phyloP scores from a whole-genome alignment of 2,888 invertebrate species.

The Mechanitis messenoides region DNA sequence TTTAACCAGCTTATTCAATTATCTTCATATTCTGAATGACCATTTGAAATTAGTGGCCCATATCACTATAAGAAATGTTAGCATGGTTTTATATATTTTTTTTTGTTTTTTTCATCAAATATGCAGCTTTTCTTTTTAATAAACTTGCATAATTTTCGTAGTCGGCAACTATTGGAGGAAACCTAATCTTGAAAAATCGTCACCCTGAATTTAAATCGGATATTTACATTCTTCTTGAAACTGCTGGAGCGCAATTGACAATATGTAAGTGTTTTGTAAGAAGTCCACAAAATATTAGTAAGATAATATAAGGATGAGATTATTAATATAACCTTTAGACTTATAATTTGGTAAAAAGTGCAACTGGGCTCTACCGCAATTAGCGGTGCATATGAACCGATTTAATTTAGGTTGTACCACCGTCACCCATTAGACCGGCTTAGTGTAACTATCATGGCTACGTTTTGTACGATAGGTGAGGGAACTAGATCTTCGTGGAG shows the following conservation, averaged over 20 bases:
- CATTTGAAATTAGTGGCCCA: constrained; percentile 84
- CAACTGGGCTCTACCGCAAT: too few species aligned
- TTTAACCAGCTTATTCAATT: constrained; percentile 67
- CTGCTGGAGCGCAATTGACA: constrained; percentile 69
- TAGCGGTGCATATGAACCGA: too few species aligned
- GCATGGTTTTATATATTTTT: constrained; percentile 32
- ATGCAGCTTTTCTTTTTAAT: not conserved
- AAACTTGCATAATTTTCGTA: constrained; percentile 36
- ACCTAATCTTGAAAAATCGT: constrained; percentile 79
- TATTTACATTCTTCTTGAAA: constrained; percentile 77
- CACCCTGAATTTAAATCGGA: constrained; percentile 80
- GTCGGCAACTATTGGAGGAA: constrained; percentile 80
- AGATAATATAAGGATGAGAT: too few species aligned
- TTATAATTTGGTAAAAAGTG: too few species aligned
- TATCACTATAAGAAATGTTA: constrained; percentile 84
- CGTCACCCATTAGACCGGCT: too few species aligned
- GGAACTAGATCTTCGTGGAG: too few species aligned
- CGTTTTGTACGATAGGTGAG: too few species aligned
- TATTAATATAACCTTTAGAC: too few species aligned
- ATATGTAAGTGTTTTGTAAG: constrained; percentile 56
- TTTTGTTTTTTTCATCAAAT: not conserved
- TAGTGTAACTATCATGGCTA: too few species aligned
- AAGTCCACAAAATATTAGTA: not conserved
- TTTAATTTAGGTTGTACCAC: too few species aligned
- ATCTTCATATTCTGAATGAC: constrained; percentile 76